These are phyloP conservation scores for Conops quadrifasciatus DNA, from an alignment of 2,888 invertebrate species.

Conservation along the genomic window DNA sequence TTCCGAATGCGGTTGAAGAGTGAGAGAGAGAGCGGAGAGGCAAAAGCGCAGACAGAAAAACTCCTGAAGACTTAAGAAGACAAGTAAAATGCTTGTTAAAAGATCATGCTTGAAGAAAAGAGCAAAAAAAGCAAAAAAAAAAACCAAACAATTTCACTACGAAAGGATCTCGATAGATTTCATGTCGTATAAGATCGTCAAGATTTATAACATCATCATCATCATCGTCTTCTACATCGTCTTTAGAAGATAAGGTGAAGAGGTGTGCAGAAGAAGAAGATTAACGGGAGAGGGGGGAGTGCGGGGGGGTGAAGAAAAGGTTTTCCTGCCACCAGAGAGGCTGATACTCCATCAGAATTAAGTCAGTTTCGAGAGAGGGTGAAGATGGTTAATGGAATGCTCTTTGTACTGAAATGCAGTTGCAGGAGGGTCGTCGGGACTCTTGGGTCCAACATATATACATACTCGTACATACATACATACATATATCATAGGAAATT, in stretches of 20 bases:
- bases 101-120: no score
- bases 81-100: constrained; percentile 62
- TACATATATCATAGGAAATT: constrained; percentile 29
- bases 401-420: background rate
- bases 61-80: constrained; percentile 55
- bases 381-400: background rate
- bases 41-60: constrained; percentile 20
- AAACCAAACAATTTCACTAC: no score
- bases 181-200: no score
- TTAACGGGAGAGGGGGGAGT: background rate
- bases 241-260: background rate
- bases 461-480: background rate
- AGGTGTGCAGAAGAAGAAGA: background rate
- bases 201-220: no score
- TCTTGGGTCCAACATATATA: no score
- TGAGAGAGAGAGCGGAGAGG: no score
- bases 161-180: no score
- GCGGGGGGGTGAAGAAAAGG: no score
- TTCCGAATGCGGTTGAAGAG: no score
- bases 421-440: no score
- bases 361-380: constrained; percentile 1
- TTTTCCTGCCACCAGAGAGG: background rate
- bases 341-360: background rate
- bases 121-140: no score
- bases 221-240: background rate